A percentile compares a stretch with the other conserved stretches of the same genome.
These are phyloP conservation scores for Halyomorpha halys DNA, from an alignment of 1,140 invertebrate genomes.

Conservation along the genomic window DNA sequence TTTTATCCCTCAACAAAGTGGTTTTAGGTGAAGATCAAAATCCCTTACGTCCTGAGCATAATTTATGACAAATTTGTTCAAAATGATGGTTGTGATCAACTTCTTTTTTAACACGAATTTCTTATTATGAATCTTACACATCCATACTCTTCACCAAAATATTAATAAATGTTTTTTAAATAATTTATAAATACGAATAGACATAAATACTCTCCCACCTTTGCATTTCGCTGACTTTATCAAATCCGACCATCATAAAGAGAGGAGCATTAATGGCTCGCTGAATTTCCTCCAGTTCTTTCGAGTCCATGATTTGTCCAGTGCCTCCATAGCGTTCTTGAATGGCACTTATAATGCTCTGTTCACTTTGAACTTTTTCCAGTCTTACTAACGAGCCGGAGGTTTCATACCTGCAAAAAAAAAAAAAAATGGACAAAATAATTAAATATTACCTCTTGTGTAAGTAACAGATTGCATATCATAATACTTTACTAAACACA, in stretches of 20 bases:
- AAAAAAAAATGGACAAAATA: not conserved
- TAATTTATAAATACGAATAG: too few species aligned
- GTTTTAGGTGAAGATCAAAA: too few species aligned
- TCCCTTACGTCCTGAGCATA: too few species aligned
- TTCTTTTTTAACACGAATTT: too few species aligned
- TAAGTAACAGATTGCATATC: not conserved
- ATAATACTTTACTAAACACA: not conserved
- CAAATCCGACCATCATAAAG: conserved; percentile 78
- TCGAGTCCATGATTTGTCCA: conserved; percentile 47
- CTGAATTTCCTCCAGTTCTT: conserved; percentile 50
- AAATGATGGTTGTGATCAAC: too few species aligned
- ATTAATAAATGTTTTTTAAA: conserved; percentile 16
- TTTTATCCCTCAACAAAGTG: too few species aligned
- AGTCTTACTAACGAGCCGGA: conserved; percentile 79
- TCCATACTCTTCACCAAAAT: too few species aligned
- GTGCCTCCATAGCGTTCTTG: conserved; percentile 57
- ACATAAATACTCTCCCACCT: conserved; percentile 40
- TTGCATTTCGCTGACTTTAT: conserved; percentile 71
- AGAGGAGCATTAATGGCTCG: conserved; percentile 62
- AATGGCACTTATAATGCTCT: conserved; percentile 59
- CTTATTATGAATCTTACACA: too few species aligned
- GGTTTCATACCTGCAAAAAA: conserved; percentile 43
- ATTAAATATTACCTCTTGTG: not conserved
- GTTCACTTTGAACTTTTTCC: conserved; percentile 62
- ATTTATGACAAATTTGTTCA: too few species aligned